Evolutionary conservation across 2,113 vertebrate genomes (phyloP), one percentile per base, ranked within the genome.

Genomic region (Plestiodon gilberti): DNA sequence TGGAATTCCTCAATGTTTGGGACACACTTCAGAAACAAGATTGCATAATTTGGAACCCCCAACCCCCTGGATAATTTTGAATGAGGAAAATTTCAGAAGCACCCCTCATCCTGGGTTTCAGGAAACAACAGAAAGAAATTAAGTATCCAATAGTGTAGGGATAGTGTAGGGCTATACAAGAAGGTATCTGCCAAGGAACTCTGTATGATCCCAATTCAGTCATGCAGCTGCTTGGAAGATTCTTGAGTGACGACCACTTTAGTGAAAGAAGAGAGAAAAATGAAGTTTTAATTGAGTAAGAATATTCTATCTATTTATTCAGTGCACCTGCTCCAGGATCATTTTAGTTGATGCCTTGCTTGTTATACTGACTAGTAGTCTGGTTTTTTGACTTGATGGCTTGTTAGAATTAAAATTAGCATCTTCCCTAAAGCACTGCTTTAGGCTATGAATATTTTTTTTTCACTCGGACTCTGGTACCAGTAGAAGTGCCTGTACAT

Each of bases 331-430:
- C 25, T 38, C 33, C 8, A 76, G 20, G 7, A 48, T 3, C 18
- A 4, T 67, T 6, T 57, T 38, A 69, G 23, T 30, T 61, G n/a
- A 62, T 76, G 57, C 0, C 71, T 85, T 86, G 25, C 61, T 22
- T 8, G 38, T 8, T 78, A 74, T 43, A 85, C 7, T 30, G 67
- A 14, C 67, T 75, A 83, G 40, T 78, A 84, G 25, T 8, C 33
- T 48, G 14, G 84, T 82, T 69, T 81, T 55, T 81, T 75, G 57
- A 38, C 11, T 62, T 30, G 33, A 83, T 78, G 7, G 38, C 20
- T 81, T 90, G 20, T 71, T 87, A 88, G 83, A 86, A 88, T 57
- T n/a, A 78, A 90, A 90, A 88, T 88, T 92, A 30, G 73, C 13
- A 74, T 33, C 11, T 78, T 88, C 76, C 76, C 7, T 89, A 80